Evolutionary conservation across 64 coral and sea anemone genomes (phyloP).

Genomic region (Anthopleura sola): DNA sequence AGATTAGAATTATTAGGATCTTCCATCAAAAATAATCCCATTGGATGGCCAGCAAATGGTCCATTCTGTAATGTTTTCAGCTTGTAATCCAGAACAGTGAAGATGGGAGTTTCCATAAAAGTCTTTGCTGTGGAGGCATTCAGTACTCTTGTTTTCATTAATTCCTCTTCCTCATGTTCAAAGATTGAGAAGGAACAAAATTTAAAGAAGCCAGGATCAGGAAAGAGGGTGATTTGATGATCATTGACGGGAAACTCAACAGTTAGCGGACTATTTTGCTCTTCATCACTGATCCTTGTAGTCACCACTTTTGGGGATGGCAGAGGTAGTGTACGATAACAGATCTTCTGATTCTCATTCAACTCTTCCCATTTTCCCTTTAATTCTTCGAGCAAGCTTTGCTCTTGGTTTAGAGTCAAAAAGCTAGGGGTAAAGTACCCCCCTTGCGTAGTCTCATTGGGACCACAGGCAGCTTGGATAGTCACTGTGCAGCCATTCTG

Average conservation of each 20-base stretch:
- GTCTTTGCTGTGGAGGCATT: background rate
- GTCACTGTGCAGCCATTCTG: slow-evolving; percentile 27
- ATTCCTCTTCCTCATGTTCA: background rate
- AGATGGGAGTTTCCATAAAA: background rate
- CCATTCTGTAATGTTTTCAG: background rate
- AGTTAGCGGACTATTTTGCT: background rate
- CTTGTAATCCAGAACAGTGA: slow-evolving; percentile 34
- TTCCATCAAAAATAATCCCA: slow-evolving; percentile 39
- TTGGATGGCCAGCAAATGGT: background rate
- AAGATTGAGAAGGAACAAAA: background rate
- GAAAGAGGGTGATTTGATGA: background rate
- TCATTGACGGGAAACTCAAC: background rate
- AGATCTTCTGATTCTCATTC: background rate
- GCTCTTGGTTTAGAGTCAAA: slow-evolving; percentile 17
- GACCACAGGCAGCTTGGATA: slow-evolving; percentile 47
- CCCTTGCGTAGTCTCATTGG: background rate
- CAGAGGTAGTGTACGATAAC: background rate
- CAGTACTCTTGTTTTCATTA: background rate
- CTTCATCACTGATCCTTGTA: background rate
- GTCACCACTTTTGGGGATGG: slow-evolving; percentile 33
- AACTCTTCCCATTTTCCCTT: background rate
- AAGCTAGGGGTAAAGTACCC: slow-evolving; percentile 57
- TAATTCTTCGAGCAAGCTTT: background rate
- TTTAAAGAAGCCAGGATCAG: slow-evolving; percentile 34
- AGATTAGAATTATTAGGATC: background rate